phyloP scores from a whole-genome alignment of 2,113 vertebrate species.

The Clarias gariepinus region DNA sequence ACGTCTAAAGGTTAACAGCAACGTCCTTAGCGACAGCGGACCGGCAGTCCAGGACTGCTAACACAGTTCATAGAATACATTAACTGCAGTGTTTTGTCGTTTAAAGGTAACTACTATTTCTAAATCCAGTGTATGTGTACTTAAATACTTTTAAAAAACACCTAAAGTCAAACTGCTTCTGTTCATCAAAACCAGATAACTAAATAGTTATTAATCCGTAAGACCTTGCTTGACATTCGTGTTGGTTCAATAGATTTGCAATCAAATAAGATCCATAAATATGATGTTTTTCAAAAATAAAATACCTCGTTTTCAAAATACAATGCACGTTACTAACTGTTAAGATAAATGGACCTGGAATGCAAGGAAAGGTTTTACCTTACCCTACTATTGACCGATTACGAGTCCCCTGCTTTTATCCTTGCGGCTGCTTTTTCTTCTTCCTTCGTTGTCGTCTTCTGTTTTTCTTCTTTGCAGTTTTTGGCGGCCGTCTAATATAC shows the following conservation, averaged over 20 bases:
- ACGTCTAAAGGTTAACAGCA: not conserved
- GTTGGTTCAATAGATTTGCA: not conserved
- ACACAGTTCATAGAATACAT: not conserved
- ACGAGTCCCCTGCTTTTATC: too few species aligned
- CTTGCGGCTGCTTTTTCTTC: too few species aligned
- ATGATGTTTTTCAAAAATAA: not conserved
- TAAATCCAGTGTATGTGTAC: not conserved
- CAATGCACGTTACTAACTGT: not conserved
- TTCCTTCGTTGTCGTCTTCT: too few species aligned
- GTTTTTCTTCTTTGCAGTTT: too few species aligned
- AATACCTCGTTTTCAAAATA: not conserved
- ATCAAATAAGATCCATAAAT: not conserved
- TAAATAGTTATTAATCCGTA: not conserved
- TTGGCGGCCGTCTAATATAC: too few species aligned
- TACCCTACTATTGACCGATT: too few species aligned
- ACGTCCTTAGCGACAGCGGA: not conserved
- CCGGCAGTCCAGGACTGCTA: not conserved
- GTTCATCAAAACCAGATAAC: not conserved
- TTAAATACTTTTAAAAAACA: not conserved
- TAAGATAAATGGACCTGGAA: too few species aligned
- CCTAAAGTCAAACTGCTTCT: not conserved
- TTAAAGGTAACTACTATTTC: not conserved
- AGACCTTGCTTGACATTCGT: constrained; percentile 37
- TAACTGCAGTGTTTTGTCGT: not conserved
- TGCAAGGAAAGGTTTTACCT: too few species aligned